Evolutionary conservation across 2,888 invertebrate genomes (phyloP), one percentile per base, ranked within the genome.

Genomic region (Pyrgus malvae): DNA sequence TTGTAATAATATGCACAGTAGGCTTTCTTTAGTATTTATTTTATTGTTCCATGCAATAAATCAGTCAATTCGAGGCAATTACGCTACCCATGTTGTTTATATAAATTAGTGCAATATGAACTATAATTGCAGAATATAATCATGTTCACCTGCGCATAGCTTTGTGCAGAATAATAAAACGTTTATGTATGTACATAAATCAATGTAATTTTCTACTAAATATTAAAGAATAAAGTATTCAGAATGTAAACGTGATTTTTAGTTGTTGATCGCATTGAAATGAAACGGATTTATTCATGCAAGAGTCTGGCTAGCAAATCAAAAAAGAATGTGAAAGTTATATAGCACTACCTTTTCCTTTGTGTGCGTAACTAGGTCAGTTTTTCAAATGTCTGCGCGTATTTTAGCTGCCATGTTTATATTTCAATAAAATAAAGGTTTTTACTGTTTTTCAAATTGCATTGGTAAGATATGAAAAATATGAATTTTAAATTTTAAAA

Each of bases 201-300:
- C 76, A 76, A 76, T 84, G 83, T 86, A 81, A 86, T 83, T 87
- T 87, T 86, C 83, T 84, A 87, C 83, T 86, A 84, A 84, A 86
- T 83, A 81, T 75, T 66, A 71, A 66, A 78, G 80, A 87, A 86
- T 85, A 83, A 86, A 87, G 76, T 85, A 85, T 80, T 86, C 75
- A 75, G 67, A 81, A 78, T 72, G 70, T 71, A 68, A n/a, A 60
- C 62, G 60, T 62, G 69, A 64, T 72, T 76, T 81, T 82, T 69
- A 69, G 70, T 77, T 70, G 17, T 23, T 23, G 23, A 25, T 49
- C 8, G 38, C 23, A 21, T 33, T 41, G 33, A 33, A 51, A 29
- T 27, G 51, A 27, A 53, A 21, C 42, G 29, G 38, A 35, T 53
- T 53, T 23, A 38, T 45, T 45, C 16, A 53, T 27, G 44, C 44